Percentiles rank a stretch among this genome's conserved stretches.
Conservation (phyloP, 2,888 invertebrate genomes). For the Drosophila mimetica region DNA sequence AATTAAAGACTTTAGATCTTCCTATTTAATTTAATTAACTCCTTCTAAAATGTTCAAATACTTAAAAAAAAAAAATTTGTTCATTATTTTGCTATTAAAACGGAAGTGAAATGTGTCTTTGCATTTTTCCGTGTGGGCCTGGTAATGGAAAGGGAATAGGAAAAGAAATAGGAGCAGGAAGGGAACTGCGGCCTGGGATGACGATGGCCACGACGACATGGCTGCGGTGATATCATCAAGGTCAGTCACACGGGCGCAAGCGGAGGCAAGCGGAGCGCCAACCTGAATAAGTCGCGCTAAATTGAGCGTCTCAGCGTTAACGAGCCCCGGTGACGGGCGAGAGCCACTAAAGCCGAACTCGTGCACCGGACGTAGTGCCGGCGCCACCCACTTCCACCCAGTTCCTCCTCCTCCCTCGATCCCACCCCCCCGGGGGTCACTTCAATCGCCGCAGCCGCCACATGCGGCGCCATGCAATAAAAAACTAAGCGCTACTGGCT, state of each 20-base stretch:
- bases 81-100: no score
- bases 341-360: constrained; percentile 58
- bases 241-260: constrained; percentile 57
- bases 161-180: not conserved
- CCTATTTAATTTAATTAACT: no score
- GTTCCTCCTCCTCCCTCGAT: constrained; percentile 5
- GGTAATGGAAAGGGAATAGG: not conserved
- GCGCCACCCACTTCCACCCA: constrained; percentile 34
- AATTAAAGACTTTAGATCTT: no score
- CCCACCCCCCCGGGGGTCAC: constrained; percentile 11
- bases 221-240: constrained; percentile 74
- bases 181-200: constrained; percentile 16
- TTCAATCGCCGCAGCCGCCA: constrained; percentile 52
- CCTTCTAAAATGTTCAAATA: no score
- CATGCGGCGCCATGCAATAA: constrained; percentile 68
- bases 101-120: not conserved
- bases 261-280: constrained; percentile 55
- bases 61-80: no score
- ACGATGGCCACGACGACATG: constrained; percentile 26
- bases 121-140: not conserved
- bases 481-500: constrained; percentile 59
- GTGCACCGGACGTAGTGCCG: constrained; percentile 63
- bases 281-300: constrained; percentile 67
- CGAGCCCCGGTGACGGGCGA: constrained; percentile 46
- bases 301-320: constrained; percentile 77